Evolutionary conservation across 2,113 vertebrate genomes (phyloP).

Genomic region (Leucoraja erinaceus): DNA sequence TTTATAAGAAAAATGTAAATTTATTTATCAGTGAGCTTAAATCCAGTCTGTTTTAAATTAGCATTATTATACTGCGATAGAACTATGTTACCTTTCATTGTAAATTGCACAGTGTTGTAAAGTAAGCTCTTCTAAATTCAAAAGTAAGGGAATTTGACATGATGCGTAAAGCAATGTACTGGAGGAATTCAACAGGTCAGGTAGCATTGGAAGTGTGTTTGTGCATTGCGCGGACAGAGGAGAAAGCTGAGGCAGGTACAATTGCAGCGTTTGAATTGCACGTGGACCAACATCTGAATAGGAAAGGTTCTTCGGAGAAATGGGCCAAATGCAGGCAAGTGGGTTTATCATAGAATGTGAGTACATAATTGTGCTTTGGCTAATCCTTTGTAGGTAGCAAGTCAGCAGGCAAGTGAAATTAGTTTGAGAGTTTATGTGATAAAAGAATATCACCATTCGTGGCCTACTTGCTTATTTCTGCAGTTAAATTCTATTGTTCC

Average conservation of each 20-base stretch:
- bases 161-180: not conserved
- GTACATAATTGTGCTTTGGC: not conserved
- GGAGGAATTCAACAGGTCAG: too few relatives aligned
- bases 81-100: not conserved
- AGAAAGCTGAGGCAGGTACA: too few relatives aligned
- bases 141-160: not conserved
- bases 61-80: not conserved
- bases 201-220: too few relatives aligned
- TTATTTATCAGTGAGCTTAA: not conserved
- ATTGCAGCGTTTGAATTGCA: too few relatives aligned
- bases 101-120: not conserved
- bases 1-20: not conserved
- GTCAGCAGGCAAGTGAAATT: not conserved
- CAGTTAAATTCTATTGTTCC: not conserved
- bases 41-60: not conserved
- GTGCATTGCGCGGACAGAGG: too few relatives aligned
- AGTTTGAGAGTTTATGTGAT: too few relatives aligned
- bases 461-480: not conserved
- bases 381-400: not conserved
- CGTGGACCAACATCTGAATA: too few relatives aligned
- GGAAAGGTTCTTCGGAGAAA: too few relatives aligned
- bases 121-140: too few relatives aligned
- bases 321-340: too few relatives aligned
- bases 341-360: not conserved
- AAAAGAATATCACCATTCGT: too few relatives aligned